Conservation (phyloP, 2,113 vertebrate species). For the Heterotilapia buettikoferi region DNA sequence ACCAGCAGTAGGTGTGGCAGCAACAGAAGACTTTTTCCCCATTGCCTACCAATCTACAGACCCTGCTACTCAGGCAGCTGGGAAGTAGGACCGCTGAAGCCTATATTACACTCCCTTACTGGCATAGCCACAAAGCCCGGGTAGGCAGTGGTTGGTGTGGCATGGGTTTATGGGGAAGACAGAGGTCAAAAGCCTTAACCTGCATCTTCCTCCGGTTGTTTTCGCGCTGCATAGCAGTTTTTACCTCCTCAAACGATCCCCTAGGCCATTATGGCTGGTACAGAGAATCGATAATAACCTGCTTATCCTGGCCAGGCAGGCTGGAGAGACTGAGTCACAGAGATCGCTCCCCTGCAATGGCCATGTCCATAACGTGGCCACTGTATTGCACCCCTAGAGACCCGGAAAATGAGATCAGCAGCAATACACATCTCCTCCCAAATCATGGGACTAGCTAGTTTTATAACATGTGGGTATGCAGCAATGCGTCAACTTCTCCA, state of each 20-base stretch:
- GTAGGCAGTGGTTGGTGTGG: background rate
- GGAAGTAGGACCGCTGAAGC: background rate
- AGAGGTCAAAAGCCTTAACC: background rate
- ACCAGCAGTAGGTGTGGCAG: background rate
- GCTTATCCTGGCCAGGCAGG: background rate
- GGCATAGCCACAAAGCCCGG: background rate
- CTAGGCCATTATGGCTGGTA: background rate
- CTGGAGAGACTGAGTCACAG: background rate
- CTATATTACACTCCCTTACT: background rate
- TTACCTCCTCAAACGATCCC: background rate
- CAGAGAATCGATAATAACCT: background rate
- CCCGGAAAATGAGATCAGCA: background rate
- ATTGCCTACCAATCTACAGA: background rate
- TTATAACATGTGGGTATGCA: background rate
- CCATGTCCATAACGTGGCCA: background rate
- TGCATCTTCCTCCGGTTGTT: background rate
- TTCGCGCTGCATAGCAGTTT: fast-evolving
- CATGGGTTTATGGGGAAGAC: background rate
- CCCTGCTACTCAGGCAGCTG: background rate
- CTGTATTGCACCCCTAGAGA: background rate
- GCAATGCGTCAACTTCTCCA: background rate
- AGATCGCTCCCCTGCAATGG: background rate
- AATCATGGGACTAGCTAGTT: background rate
- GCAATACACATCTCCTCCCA: background rate
- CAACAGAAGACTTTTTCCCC: background rate